Evolutionary conservation across 2,797 vertebrate species (phyloP), one percentile per base, ranked within the genome.

Genomic region (Poeciliopsis infans): DNA sequence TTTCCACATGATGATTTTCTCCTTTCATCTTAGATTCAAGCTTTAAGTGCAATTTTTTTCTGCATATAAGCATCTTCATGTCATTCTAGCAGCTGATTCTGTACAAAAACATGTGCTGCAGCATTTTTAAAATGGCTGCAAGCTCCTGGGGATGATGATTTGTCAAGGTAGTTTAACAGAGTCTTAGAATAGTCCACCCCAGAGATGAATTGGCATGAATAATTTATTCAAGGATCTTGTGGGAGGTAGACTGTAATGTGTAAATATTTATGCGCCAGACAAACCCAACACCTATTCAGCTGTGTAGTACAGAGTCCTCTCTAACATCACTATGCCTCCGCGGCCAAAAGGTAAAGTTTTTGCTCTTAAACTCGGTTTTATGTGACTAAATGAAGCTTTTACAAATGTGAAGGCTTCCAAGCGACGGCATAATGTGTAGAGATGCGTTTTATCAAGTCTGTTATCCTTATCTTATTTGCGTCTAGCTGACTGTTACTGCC

Each of bases 261-360:
- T 70, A 89, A 89, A 88, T 87, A 88, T 79, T 86, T 82, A 68
- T 74, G 78, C 76, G 74, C 23, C 76, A 72, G 64, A 79, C 46
- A 79, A 81, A 45, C 59, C 7, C 74, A 82, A 73, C 64, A 51
- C 8, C 46, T 41, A 69, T 71, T 73, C 79, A n/a, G 66, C 53
- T 28, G 1, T 53, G 46, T 69, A 41, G 47, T 20, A 31, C 73
- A 71, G 78, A 57, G 10, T 80, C 25, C 59, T 69, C 71, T 81
- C 31, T 10, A n/a, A 33, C 78, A 61, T 51, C 66, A 20, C 39
- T 64, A 33, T 68, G 43, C 51, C 10, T 71, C 64, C 66, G 55
- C 57, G 18, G 41, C 46, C 68, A 45, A 46, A 70, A 70, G 68
- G 13, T 36, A 39, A 11, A 4, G 18, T 2, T 16, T 25, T 31